Evolutionary conservation across 2,888 invertebrate species (phyloP).

Genomic region (Argynnis bischoffii): DNA sequence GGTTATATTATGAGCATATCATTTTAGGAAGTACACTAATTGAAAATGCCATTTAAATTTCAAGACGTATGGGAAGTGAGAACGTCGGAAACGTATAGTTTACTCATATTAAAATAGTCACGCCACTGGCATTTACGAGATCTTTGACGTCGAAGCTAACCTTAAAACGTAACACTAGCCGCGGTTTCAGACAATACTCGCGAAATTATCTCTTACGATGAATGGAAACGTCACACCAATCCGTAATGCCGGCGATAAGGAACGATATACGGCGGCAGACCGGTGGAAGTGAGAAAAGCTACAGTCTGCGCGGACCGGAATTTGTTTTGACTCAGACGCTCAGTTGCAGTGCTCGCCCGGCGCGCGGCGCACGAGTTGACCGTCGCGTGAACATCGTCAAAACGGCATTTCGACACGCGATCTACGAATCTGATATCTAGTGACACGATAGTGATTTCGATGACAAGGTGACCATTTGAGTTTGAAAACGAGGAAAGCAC

Average conservation of each 20-base stretch:
- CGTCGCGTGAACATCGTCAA: slow-evolving; percentile 27
- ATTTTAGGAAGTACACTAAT: neutral
- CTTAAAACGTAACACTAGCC: slow-evolving; percentile 9
- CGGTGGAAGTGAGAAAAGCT: slow-evolving; percentile 47
- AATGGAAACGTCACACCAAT: slow-evolving; percentile 73
- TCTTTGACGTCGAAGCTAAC: slow-evolving; percentile 33
- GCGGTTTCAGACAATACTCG: slow-evolving; percentile 60
- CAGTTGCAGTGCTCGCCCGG: slow-evolving; percentile 61
- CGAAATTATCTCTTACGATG: slow-evolving; percentile 52
- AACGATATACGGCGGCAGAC: slow-evolving; percentile 44
- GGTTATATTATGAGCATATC: too few relatives aligned
- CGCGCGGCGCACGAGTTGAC: slow-evolving; percentile 66
- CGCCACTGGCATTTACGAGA: slow-evolving; percentile 39
- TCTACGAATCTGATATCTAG: slow-evolving; percentile 70
- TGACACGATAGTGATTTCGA: slow-evolving; percentile 68
- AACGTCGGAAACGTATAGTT: slow-evolving; percentile 35
- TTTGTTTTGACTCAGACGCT: slow-evolving; percentile 66
- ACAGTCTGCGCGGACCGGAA: slow-evolving; percentile 62
- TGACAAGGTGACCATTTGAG: slow-evolving; percentile 10
- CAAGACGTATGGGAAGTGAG: slow-evolving; percentile 10
- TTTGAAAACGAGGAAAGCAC: neutral
- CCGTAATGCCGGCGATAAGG: slow-evolving; percentile 47
- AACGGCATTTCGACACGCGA: slow-evolving; percentile 62
- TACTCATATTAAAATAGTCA: slow-evolving; percentile 37
- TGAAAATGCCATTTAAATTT: neutral